Evolutionary conservation across 2,797 vertebrate genomes (phyloP).

Genomic region (Picus viridis): DNA sequence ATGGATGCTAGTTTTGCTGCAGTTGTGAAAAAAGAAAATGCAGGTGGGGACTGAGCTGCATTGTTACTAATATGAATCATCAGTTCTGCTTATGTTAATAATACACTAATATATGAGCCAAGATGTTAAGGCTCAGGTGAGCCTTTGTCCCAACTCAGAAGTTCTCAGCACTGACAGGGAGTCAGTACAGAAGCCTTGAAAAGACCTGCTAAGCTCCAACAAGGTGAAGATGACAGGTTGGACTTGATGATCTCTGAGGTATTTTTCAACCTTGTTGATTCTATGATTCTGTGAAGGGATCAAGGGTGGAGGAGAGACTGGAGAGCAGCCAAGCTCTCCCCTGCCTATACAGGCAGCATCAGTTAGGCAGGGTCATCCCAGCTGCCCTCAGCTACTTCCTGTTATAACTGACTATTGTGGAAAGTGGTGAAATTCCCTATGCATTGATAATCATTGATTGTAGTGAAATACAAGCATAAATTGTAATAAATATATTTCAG

Average conservation of each 20-base stretch:
- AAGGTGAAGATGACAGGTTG: not conserved
- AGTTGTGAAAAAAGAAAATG: not conserved
- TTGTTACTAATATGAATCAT: accelerated
- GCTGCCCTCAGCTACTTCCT: accelerated
- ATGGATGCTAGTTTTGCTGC: not conserved
- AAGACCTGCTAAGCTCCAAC: accelerated
- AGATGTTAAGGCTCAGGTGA: accelerated
- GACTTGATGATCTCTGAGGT: too few species aligned
- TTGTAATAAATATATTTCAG: not conserved
- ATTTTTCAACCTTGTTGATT: too few species aligned
- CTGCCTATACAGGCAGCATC: accelerated
- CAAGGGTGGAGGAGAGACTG: accelerated
- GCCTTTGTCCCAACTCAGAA: not conserved
- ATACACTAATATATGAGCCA: not conserved
- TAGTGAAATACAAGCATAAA: not conserved
- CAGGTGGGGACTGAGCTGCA: not conserved
- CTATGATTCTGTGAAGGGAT: not conserved
- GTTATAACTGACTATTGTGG: accelerated
- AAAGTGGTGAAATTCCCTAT: not conserved
- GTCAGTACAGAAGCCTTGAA: not conserved
- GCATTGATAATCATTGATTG: accelerated
- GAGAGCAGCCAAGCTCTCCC: accelerated
- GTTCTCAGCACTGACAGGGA: accelerated
- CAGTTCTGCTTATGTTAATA: not conserved
- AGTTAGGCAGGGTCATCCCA: accelerated